Percentiles rank a stretch among this genome's conserved stretches.
phyloP scores from a whole-genome alignment of 2,888 invertebrate genomes.

The Cartodere bifasciata region DNA sequence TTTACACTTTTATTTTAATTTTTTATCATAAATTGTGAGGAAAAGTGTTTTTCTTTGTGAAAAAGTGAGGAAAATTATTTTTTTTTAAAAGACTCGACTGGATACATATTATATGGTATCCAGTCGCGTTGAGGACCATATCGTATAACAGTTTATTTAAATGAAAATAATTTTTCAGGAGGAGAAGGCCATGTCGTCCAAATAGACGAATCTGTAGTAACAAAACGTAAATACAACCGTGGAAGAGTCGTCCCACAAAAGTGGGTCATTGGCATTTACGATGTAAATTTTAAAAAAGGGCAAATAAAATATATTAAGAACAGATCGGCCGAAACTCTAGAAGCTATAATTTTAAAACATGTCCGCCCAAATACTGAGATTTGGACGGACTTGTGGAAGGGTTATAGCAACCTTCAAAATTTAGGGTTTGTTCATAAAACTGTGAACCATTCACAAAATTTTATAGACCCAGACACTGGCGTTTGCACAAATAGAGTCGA shows the following conservation, averaged over 20 bases:
- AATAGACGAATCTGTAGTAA: too few species aligned
- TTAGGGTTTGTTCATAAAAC: constrained; percentile 7
- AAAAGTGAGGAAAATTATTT: too few species aligned
- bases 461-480: constrained; percentile 9
- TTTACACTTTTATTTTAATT: too few species aligned
- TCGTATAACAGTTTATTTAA: too few species aligned
- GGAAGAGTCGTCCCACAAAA: constrained; percentile 7
- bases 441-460: constrained; percentile 8
- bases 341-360: constrained; percentile 2
- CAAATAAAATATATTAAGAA: constrained; percentile 2
- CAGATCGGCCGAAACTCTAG: constrained; percentile 3
- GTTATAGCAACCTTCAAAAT: neutral
- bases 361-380: constrained; percentile 8
- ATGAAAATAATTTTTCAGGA: too few species aligned
- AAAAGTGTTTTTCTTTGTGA: too few species aligned
- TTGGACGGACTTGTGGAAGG: constrained; percentile 10
- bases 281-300: constrained; percentile 6
- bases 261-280: constrained; percentile 10
- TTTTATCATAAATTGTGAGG: too few species aligned
- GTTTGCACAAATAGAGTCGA: constrained; percentile 10
- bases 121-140: too few species aligned
- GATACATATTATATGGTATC: too few species aligned
- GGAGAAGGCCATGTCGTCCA: too few species aligned
- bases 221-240: constrained; percentile 9
- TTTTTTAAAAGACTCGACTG: too few species aligned